A percentile compares a stretch with the other conserved stretches of the same genome.
Conservation (phyloP, 2,888 invertebrate genomes). For the Acleris laterana region DNA sequence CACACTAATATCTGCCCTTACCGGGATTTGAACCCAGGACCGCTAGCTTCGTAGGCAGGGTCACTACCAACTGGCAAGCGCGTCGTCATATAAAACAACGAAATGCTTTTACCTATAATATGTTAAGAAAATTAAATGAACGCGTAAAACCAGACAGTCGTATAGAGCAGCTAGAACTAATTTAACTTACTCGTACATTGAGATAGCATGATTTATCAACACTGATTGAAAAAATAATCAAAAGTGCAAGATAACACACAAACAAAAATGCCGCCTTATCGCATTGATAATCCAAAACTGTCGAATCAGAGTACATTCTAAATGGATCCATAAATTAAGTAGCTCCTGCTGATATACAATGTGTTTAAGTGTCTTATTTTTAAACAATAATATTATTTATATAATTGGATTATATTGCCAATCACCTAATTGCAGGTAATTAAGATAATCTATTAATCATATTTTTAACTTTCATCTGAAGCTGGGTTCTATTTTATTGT, state of each 20-base stretch:
- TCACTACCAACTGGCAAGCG: too few species aligned
- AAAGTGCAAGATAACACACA: conserved; percentile 25
- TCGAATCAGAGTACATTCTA: conserved; percentile 12
- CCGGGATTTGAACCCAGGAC: too few species aligned
- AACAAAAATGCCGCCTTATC: conserved; percentile 35
- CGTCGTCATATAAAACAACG: too few species aligned
- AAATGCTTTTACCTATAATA: too few species aligned
- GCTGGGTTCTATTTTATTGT: background rate
- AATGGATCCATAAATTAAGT: conserved; percentile 21
- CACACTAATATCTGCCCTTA: too few species aligned
- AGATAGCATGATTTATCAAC: conserved; percentile 26
- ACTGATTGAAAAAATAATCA: conserved; percentile 33
- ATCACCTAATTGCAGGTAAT: conserved; percentile 8
- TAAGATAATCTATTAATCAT: background rate
- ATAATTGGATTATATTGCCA: conserved; percentile 1
- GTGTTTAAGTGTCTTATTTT: conserved; percentile 7
- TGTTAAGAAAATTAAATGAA: background rate
- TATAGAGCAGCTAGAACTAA: background rate
- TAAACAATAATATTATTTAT: background rate
- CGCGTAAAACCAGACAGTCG: conserved; percentile 10
- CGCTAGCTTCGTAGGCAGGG: too few species aligned
- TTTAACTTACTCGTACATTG: conserved; percentile 18
- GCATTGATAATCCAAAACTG: conserved; percentile 25
- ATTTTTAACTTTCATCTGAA: background rate
- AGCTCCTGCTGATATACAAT: conserved; percentile 10